Evolutionary conservation across 2,797 vertebrate genomes (phyloP).

Genomic region (Setipinna tenuifilis): DNA sequence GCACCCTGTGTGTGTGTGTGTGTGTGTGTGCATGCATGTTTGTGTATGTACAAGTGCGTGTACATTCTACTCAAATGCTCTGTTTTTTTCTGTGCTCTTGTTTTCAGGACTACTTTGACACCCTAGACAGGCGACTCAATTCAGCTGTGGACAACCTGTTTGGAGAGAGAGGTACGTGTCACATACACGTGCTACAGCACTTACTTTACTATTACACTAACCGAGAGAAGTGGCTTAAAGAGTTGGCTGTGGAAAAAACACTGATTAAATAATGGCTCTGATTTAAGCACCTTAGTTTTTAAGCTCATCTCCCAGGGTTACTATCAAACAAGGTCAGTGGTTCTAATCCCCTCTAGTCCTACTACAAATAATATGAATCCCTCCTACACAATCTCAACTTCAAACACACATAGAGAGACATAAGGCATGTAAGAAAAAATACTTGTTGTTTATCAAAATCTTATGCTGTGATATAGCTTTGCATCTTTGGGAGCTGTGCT

Average conservation of each 20-base stretch:
- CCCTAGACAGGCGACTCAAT: conserved; percentile 79
- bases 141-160: conserved; percentile 82
- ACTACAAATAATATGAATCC: conserved; percentile 29
- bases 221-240: not conserved
- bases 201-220: not conserved
- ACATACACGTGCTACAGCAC: not conserved
- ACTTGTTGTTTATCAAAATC: not conserved
- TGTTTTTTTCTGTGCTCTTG: conserved; percentile 28
- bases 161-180: conserved; percentile 81
- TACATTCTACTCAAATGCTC: not conserved
- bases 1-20: too few relatives aligned
- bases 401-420: not conserved
- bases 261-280: not conserved
- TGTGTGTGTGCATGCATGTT: too few relatives aligned
- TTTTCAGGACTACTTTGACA: conserved; percentile 78
- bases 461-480: not conserved
- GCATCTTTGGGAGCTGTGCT: not conserved
- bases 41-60: too few relatives aligned
- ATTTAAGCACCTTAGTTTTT: conserved; percentile 2
- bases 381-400: not conserved
- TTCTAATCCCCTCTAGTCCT: not conserved
- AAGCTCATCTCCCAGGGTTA: not conserved
- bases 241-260: not conserved
- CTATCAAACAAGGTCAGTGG: conserved; percentile 25
- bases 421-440: not conserved